Evolutionary conservation across 2,888 invertebrate genomes (phyloP), one percentile per base, ranked within the genome.

Genomic region (Campoplex capitator): DNA sequence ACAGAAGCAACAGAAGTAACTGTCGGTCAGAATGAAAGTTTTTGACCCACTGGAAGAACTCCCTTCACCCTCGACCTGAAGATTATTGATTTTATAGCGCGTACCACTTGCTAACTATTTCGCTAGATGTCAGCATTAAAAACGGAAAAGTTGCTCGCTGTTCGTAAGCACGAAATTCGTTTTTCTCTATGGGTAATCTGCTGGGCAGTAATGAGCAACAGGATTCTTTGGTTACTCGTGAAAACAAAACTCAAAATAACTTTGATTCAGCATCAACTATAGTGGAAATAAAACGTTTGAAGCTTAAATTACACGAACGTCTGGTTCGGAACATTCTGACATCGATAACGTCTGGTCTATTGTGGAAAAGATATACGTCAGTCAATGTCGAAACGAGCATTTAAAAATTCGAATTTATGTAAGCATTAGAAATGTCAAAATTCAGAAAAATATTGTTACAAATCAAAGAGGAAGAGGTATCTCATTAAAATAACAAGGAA

Each of bases 61-160:
- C 32, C 6, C 6, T 16, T 32, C 9, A 32, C 32, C 16, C 62
- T 13, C 62, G 62, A 32, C 32, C 6, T 62, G 62, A 13, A 32
- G 16, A 32, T 16, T 32, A 62, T 62, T 16, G 62, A 62, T 62
- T 62, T 62, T 32, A 62, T 32, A 62, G 13, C 8, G 18, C 11
- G 45, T 71, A 42, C 71, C 70, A 42, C 65, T 67, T 81, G 18
- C 42, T 38, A 11, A 51, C 23, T 32, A 16, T 42, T 70, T 28
- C 80, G 71, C 6, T 65, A 81, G 84, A 85, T 80, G 84, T 9
- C 84, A 62, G 65, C 56, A 54, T 32, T 35, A 23, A 16, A 48
- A 18, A 28, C 11, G 32, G 1, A n/a, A 81, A 28, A n/a, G 51
- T 11, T 54, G 16, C 28, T 28, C 35, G 18, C 38, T 6, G 62